Base-by-base conservation (phyloP, 2,113 vertebrate genomes). In the Typhlomys cinereus region DNA sequence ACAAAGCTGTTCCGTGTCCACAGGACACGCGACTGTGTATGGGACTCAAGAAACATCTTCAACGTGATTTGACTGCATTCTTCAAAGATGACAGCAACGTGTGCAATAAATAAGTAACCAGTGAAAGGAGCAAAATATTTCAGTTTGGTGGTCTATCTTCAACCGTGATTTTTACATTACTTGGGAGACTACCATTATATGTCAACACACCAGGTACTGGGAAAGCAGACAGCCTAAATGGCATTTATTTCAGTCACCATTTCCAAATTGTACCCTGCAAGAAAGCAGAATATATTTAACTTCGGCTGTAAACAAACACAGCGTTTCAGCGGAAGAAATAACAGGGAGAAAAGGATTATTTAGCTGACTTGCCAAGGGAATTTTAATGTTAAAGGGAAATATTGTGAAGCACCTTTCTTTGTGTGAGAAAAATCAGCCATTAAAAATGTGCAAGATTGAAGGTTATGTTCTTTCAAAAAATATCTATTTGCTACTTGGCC, bases 271-370 rank as follows among this genome's bases (percentile, higher is more conserved):
- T 74, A 92, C 73, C 75, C 83, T 84, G 29, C 57, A 96, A 92
- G 67, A 92, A 94, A 96, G 61, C 62, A 17, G 83, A 89, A 90
- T 85, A 86, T 71, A 93, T 95, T 96, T 96, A 94, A 96, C 76
- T 93, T n/a, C 50, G 48, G 59, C n/a, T 83, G 18, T 93, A 93
- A 96, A 96, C 85, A 93, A 93, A 86, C 78, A 80, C 75, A 89
- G 41, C n/a, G 46, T 92, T 96, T 95, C 91, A 62, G 71, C n/a
- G 54, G 54, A 64, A 5, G 34, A 95, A 79, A 73, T 62, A 80
- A n/a, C 2, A 46, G 88, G 50, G 85, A 73, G 81, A 91, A 89
- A 61, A 70, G 12, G 39, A 75, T 92, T 70, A 92, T 31, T 89
- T 73, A 96, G 80, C 25, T 76, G 75, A 94, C 78, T 90, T 94